Percentiles rank a stretch among this genome's conserved stretches.
These are phyloP conservation scores for Glareola pratincola DNA, from an alignment of 2,113 vertebrate genomes.

Conservation along the genomic window DNA sequence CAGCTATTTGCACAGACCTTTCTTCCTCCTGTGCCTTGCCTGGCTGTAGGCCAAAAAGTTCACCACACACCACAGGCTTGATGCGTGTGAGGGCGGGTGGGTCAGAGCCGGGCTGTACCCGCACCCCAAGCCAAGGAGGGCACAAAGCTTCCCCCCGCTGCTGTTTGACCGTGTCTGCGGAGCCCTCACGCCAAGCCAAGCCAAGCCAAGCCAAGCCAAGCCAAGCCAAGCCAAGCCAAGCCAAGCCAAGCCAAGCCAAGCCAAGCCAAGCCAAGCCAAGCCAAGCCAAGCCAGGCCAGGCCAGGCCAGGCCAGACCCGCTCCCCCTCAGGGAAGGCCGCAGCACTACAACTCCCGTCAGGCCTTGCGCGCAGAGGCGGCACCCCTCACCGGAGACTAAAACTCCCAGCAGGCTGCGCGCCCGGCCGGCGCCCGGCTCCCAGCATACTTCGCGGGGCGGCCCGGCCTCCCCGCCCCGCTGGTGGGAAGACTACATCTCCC, in stretches of 20 bases:
- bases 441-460: neutral
- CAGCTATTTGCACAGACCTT: neutral
- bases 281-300: rapidly evolving
- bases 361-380: rapidly evolving
- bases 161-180: rapidly evolving
- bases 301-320: too few relatives aligned
- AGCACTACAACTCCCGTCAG: neutral
- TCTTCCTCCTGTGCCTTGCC: rapidly evolving
- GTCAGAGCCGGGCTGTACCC: too few relatives aligned
- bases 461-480: neutral
- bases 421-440: neutral
- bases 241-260: rapidly evolving
- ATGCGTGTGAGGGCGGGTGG: rapidly evolving
- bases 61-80: neutral
- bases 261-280: rapidly evolving
- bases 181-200: rapidly evolving
- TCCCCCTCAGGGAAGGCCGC: neutral
- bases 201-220: rapidly evolving
- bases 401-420: conserved; percentile 34
- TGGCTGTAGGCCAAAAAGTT: neutral
- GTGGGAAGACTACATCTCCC: neutral
- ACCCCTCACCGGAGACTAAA: neutral
- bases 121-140: rapidly evolving
- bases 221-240: rapidly evolving
- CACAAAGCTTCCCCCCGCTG: rapidly evolving